Evolutionary conservation across 2,888 invertebrate genomes (phyloP), one percentile per base, ranked within the genome.

Genomic region (Endotricha flammealis): DNA sequence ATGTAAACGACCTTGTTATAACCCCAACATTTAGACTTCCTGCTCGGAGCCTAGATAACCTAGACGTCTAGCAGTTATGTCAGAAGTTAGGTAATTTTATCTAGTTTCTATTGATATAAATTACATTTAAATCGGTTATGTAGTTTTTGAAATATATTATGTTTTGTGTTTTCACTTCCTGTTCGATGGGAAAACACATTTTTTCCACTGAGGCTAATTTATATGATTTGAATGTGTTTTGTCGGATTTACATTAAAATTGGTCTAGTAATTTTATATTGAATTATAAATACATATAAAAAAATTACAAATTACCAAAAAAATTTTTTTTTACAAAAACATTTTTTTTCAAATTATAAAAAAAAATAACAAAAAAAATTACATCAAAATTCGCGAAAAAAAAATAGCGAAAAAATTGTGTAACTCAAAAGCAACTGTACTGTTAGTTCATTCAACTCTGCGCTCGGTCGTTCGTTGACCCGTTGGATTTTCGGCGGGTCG

Each of bases 391-490:
- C 14, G 41, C 41, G 41, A 43, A 40, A 46, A 39, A 43, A 40
- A 46, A 42, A 42, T 36, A 27, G 38, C 37, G 38, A 41, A 37
- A 41, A 37, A 28, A 34, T 12, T 4, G 23, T 20, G 28, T 36
- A 38, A n/a, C n/a, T n/a, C n/a, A n/a, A n/a, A n/a, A n/a, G n/a
- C n/a, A n/a, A n/a, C n/a, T 27, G 27, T 4, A 12, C 2, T 8
- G 27, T 5, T 4, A 30, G 58, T 44, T 24, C 72, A 43, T 64
- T 73, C 60, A 71, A 64, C 73, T 56, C 41, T 29, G 40, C 57
- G 43, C n/a, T n/a, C 71, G 80, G 75, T 66, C 79, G 81, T 73
- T 68, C 81, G 56, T 61, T 71, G 73, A 75, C 65, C 79, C 57
- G 52, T 41, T n/a, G 48, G 55, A 73, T 71, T 63, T 80, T 79